Evolutionary conservation across 2,113 vertebrate genomes (phyloP), one percentile per base, ranked within the genome.

Genomic region (Columbina picui): DNA sequence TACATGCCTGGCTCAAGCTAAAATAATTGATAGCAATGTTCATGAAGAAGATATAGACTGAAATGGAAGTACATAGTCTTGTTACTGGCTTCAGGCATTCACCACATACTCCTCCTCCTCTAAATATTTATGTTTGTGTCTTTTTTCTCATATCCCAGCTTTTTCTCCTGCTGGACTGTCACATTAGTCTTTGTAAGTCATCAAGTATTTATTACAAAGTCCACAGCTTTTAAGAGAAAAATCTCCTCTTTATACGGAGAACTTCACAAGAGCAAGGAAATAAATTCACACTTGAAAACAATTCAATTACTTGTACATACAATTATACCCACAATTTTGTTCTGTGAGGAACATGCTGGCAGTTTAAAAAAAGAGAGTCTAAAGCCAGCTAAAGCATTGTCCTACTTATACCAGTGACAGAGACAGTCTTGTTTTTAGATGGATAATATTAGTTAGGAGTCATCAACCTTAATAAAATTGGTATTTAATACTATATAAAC

Each of bases 11-110:
- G 75, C 82, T 94, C 60, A 84, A 93, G 29, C 32, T 94, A 92
- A 96, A 94, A 89, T 93, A 94, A 91, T 49, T 81, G 25, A 56
- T 26, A 77, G 18, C 19, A 69, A 86, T 73, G 71, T 79, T 96
- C 91, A 84, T 63, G 75, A 94, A 94, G 53, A 38, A 91, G 57
- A 74, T 68, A 84, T 2, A 95, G 47, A 89, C 26, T 30, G 53
- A 89, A 91, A 91, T 34, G 17, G 36, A 45, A 90, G 18, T 64
- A 93, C 12, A 34, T 1, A 74, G 47, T 69, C 43, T 59, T 90
- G n/a, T 19, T 91, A 30, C 41, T 67, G 65, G 74, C 70, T 79
- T 87, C 82, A 90, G 45, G n/a, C 55, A 56, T 76, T 80, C 16
- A 88, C 45, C 30, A 77, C 64, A 61, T 38, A 53, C 60, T 76